Evolutionary conservation across 2,888 invertebrate species (phyloP).

Genomic region (Chloroclystis v-ata): DNA sequence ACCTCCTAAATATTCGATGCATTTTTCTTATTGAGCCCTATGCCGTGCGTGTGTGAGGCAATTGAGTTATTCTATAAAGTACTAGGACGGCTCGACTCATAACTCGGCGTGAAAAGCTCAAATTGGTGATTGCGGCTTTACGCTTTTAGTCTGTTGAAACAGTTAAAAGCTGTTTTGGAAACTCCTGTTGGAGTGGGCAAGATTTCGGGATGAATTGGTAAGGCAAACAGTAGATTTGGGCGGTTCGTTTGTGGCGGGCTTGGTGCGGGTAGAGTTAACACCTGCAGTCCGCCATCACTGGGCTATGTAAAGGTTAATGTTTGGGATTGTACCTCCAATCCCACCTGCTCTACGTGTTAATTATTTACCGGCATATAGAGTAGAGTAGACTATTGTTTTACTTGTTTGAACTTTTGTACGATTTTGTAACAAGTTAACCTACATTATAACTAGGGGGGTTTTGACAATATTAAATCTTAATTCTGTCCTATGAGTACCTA

Average conservation of each 20-base stretch:
- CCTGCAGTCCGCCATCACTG: slow-evolving; percentile 64
- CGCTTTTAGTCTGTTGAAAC: slow-evolving; percentile 62
- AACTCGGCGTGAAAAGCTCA: slow-evolving; percentile 31
- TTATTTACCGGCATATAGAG: slow-evolving; percentile 8
- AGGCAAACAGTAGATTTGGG: slow-evolving; percentile 66
- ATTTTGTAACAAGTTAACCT: no score
- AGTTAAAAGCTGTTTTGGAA: slow-evolving; percentile 44
- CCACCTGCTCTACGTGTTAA: slow-evolving; percentile 44
- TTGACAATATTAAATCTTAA: no score
- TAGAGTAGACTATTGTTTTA: background rate
- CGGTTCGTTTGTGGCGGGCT: slow-evolving; percentile 66
- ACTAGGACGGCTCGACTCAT: no score
- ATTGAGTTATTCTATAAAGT: slow-evolving; percentile 61
- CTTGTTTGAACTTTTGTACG: background rate
- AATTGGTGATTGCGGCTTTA: slow-evolving; percentile 48
- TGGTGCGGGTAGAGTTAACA: slow-evolving; percentile 60
- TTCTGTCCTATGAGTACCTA: no score
- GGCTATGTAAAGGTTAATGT: slow-evolving; percentile 44
- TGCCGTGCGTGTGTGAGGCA: slow-evolving; percentile 47
- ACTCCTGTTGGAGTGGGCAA: slow-evolving; percentile 46
- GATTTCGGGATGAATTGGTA: slow-evolving; percentile 50
- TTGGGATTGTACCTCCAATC: slow-evolving; percentile 34
- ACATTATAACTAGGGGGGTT: no score
- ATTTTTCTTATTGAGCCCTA: slow-evolving; percentile 65
- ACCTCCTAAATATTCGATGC: slow-evolving; percentile 71